A percentile compares a stretch with the other conserved stretches of the same genome.
Evolutionary conservation across 2,113 vertebrate genomes (phyloP).

Genomic region (Melanocharis versteri): DNA sequence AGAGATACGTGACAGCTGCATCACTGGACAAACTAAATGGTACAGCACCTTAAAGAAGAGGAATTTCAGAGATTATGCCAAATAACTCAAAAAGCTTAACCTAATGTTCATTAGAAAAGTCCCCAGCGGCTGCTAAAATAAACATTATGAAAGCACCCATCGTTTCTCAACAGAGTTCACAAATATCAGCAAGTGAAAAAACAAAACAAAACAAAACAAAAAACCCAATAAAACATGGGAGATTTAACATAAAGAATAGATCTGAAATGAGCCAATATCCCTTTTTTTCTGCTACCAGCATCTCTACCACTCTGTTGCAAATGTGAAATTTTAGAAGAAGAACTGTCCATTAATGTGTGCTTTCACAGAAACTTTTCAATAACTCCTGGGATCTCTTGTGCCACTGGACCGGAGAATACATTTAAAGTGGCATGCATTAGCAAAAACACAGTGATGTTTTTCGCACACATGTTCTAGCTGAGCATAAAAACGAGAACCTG

Average conservation of each 20-base stretch:
- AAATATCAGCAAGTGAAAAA: neutral
- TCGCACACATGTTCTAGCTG: neutral
- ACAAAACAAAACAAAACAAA: neutral
- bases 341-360: neutral
- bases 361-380: neutral
- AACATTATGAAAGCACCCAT: neutral
- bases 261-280: neutral
- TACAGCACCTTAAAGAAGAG: neutral
- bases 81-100: neutral
- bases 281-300: neutral
- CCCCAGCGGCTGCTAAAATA: neutral
- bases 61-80: neutral
- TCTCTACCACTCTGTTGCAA: neutral
- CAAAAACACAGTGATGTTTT: neutral
- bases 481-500: neutral
- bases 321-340: neutral
- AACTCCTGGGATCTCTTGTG: neutral
- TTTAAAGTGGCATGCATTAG: neutral
- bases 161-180: neutral
- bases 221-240: no score
- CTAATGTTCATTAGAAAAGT: neutral
- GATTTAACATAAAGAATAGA: accelerated
- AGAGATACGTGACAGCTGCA: accelerated
- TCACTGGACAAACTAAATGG: neutral
- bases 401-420: neutral